phyloP scores from a whole-genome alignment of 2,797 vertebrate genomes.

The Gadopsis marmoratus region DNA sequence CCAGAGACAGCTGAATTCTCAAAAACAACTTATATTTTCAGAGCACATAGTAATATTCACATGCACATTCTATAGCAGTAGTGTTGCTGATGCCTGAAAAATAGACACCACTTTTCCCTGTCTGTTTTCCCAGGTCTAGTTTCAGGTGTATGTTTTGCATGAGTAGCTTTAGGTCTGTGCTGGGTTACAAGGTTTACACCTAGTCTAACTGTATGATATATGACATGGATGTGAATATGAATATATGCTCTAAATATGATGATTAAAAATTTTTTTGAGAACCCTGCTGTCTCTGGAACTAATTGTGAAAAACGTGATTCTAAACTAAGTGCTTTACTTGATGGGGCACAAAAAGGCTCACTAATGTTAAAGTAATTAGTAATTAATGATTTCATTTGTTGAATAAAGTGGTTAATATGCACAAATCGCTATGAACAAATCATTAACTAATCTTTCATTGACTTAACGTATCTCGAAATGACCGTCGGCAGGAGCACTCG shows the following conservation, averaged over 20 bases:
- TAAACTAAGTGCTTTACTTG: not conserved
- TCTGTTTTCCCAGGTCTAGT: not conserved
- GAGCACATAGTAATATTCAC: not conserved
- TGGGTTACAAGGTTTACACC: not conserved
- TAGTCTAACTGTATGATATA: not conserved
- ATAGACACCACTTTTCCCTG: not conserved
- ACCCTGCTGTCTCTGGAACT: not conserved
- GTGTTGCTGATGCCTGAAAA: not conserved
- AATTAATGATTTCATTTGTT: not conserved
- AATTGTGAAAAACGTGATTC: too few species aligned
- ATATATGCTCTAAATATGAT: slow-evolving; percentile 1
- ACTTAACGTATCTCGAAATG: not conserved
- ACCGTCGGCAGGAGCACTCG: not conserved
- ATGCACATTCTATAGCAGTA: not conserved
- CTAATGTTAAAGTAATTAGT: not conserved
- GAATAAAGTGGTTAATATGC: not conserved
- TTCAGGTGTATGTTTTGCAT: not conserved
- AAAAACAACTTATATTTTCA: not conserved
- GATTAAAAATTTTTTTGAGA: not conserved
- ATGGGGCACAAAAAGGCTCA: not conserved
- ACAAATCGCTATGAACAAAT: not conserved
- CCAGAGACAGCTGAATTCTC: not conserved
- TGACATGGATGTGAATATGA: not conserved
- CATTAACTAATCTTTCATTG: not conserved
- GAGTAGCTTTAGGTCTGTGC: not conserved